Evolutionary conservation across 2,113 vertebrate species (phyloP).

Genomic region (Alligator mississippiensis): DNA sequence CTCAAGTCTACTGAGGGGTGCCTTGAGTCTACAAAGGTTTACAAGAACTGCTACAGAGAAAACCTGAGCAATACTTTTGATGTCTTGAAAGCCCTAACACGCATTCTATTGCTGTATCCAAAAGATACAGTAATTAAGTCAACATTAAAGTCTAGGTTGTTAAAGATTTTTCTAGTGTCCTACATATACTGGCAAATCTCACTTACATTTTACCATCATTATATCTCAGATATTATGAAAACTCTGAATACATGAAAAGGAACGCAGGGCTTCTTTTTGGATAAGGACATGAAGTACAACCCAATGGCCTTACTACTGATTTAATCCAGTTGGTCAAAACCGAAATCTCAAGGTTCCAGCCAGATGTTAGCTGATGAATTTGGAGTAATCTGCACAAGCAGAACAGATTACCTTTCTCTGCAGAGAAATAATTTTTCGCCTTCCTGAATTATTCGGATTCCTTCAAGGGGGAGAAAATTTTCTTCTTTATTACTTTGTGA

Average conservation of each 20-base stretch:
- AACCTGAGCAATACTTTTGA: background rate
- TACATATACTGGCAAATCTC: background rate
- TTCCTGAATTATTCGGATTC: background rate
- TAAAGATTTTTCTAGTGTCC: background rate
- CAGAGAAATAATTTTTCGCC: background rate
- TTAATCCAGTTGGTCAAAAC: background rate
- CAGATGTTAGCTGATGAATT: background rate
- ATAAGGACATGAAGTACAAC: background rate
- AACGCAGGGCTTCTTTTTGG: background rate
- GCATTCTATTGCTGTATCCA: background rate
- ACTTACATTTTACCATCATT: background rate
- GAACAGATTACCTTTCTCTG: background rate
- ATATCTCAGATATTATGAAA: background rate
- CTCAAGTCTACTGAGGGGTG: too few relatives aligned
- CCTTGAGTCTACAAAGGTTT: too few relatives aligned
- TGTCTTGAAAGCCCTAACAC: background rate
- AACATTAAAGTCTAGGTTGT: background rate
- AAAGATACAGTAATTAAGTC: background rate
- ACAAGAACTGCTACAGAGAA: too few relatives aligned
- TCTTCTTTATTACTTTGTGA: background rate
- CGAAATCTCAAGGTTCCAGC: background rate
- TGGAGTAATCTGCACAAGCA: background rate
- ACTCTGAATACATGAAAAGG: background rate
- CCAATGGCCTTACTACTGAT: background rate
- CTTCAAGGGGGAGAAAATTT: background rate